phyloP scores from a whole-genome alignment of 2,888 invertebrate species.

The Bombylius major region DNA sequence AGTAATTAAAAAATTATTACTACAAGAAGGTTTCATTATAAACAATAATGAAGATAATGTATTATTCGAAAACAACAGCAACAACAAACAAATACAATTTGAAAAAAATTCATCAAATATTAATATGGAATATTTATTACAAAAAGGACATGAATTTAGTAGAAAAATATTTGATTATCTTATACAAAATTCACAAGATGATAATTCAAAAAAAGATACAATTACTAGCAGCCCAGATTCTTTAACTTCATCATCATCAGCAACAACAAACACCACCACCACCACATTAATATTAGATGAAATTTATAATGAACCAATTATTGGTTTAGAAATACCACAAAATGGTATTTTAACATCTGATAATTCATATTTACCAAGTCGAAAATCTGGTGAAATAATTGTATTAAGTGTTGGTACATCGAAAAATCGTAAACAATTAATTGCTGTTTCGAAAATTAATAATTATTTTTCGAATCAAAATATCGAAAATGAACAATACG shows the following conservation, averaged over 20 bases:
- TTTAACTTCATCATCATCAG: no score
- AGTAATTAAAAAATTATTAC: not conserved
- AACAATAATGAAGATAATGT: not conserved
- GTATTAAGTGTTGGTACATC: conserved; percentile 27
- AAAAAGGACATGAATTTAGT: not conserved
- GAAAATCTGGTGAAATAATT: conserved; percentile 25
- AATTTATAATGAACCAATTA: conserved; percentile 10
- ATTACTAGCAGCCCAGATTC: no score
- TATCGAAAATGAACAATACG: conserved; percentile 16
- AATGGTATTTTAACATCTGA: conserved; percentile 17
- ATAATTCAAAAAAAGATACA: no score
- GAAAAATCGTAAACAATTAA: conserved; percentile 23
- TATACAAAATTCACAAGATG: not conserved
- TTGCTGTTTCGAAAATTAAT: conserved; percentile 28
- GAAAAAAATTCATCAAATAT: not conserved
- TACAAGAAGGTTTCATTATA: not conserved
- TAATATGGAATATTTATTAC: not conserved
- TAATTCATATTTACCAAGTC: conserved; percentile 25
- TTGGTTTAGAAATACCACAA: conserved; percentile 13
- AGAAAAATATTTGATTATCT: not conserved
- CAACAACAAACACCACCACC: no score
- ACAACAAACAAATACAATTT: not conserved
- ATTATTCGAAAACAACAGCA: not conserved
- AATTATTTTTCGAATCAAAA: not conserved
- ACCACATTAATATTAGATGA: no score